Percentiles rank a stretch among this genome's conserved stretches.
Evolutionary conservation across 2,797 vertebrate genomes (phyloP).

Genomic region (Channallabes apus): DNA sequence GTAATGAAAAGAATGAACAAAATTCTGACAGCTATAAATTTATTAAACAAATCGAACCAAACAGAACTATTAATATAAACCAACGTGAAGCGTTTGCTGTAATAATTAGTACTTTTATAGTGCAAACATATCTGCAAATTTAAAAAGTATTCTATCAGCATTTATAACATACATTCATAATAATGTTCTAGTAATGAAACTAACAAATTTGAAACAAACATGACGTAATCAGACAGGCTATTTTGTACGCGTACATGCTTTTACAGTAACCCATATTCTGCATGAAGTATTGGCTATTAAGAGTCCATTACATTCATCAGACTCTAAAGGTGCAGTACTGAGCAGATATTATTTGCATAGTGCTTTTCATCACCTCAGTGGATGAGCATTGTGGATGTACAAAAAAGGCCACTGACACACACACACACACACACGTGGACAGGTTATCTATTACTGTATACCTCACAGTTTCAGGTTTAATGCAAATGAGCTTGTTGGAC

Average conservation of each 20-base stretch:
- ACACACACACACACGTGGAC: not conserved
- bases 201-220: not conserved
- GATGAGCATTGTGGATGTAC: not conserved
- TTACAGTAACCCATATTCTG: not conserved
- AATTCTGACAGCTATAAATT: not conserved
- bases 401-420: not conserved
- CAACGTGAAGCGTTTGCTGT: not conserved
- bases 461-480: not conserved
- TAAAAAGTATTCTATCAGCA: not conserved
- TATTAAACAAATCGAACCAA: not conserved
- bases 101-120: not conserved
- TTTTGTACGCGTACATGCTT: not conserved
- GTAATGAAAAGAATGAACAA: not conserved
- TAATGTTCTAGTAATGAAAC: not conserved
- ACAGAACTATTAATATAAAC: not conserved
- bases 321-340: not conserved
- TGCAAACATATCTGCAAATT: not conserved
- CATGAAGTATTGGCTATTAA: not conserved
- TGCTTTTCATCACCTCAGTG: too few relatives aligned
- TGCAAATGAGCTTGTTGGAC: not conserved
- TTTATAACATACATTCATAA: not conserved
- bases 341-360: not conserved
- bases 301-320: not conserved
- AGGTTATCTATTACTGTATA: not conserved
- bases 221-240: not conserved